Conservation (phyloP, 2,888 invertebrate genomes). For the Octonoba sinensis region DNA sequence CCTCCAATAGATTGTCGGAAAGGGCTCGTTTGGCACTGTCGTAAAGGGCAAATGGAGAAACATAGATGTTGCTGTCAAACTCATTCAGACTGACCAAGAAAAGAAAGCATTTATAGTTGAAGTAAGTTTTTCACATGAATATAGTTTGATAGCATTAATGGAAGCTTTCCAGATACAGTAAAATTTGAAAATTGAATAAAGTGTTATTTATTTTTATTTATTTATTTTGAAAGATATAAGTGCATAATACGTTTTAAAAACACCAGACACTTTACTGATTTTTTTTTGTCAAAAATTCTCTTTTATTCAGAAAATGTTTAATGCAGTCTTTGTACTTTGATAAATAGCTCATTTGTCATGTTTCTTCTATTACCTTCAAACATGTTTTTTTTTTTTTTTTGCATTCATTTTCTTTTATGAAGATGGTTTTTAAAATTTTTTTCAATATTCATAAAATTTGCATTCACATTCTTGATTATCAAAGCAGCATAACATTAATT, state of each 20-base stretch:
- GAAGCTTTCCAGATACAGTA: background rate
- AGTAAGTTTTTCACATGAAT: constrained; percentile 72
- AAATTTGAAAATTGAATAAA: background rate
- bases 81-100: constrained; percentile 91
- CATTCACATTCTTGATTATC: too few species aligned
- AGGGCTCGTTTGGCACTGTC: constrained; percentile 95
- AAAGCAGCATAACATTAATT: too few species aligned
- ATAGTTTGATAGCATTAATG: background rate
- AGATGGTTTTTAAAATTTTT: too few species aligned
- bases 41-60: constrained; percentile 89
- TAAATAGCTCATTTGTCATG: too few species aligned
- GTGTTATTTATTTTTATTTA: too few species aligned
- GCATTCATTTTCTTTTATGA: background rate
- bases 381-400: background rate
- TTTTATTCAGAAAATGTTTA: background rate
- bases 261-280: too few species aligned
- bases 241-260: too few species aligned
- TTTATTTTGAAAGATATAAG: too few species aligned
- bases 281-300: too few species aligned
- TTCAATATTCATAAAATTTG: too few species aligned
- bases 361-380: too few species aligned
- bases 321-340: too few species aligned
- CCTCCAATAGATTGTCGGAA: constrained; percentile 74
- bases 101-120: constrained; percentile 90
- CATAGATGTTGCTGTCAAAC: constrained; percentile 91